phyloP scores from a whole-genome alignment of 2,888 invertebrate species.

The Sclerodermus sp. region DNA sequence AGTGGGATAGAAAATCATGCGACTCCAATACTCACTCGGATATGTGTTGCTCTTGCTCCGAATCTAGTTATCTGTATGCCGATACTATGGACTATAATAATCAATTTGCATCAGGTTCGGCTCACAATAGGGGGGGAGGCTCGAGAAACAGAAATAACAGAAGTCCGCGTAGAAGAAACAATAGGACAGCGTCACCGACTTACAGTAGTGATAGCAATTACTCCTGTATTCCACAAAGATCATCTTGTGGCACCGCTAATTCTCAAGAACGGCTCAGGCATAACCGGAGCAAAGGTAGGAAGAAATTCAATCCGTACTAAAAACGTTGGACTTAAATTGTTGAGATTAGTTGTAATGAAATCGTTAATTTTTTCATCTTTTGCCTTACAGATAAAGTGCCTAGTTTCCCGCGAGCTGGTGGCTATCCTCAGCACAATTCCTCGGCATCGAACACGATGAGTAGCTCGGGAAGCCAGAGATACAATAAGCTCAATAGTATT shows the following conservation, averaged over 20 bases:
- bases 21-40: conserved; percentile 56
- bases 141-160: conserved; percentile 46
- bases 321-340: too few species aligned
- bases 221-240: conserved; percentile 52
- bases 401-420: conserved; percentile 46
- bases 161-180: conserved; percentile 49
- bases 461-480: conserved; percentile 53
- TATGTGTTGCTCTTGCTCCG: conserved; percentile 54
- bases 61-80: conserved; percentile 54
- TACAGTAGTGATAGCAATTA: conserved; percentile 56
- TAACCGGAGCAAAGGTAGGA: conserved; percentile 52
- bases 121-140: conserved; percentile 37
- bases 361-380: neutral
- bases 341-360: too few species aligned
- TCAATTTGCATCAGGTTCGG: conserved; percentile 40
- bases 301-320: too few species aligned
- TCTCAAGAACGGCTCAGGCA: conserved; percentile 54
- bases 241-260: conserved; percentile 46
- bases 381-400: conserved; percentile 49
- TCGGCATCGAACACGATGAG: conserved; percentile 54
- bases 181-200: conserved; percentile 48
- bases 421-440: conserved; percentile 51
- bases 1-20: conserved; percentile 56
- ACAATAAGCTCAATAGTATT: conserved; percentile 52
- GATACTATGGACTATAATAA: conserved; percentile 53